phyloP scores from a whole-genome alignment of 2,797 vertebrate species.

The Ambastaia sidthimunki region DNA sequence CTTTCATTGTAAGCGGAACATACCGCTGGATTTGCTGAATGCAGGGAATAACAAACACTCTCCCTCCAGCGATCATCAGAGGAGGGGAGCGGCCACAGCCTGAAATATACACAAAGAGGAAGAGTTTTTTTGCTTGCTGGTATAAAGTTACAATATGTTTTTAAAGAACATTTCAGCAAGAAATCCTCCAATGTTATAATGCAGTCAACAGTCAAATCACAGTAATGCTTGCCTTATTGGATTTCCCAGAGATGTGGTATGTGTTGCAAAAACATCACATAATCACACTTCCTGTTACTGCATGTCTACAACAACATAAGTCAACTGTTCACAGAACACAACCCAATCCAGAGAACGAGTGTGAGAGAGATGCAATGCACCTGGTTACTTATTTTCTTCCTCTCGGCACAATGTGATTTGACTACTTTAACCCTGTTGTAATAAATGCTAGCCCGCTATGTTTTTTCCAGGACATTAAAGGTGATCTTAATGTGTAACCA shows the following conservation, averaged over 20 bases:
- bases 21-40: slow-evolving; percentile 91
- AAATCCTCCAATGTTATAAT: neutral
- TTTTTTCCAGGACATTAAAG: neutral
- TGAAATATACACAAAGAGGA: slow-evolving; percentile 57
- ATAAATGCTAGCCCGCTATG: neutral
- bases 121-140: neutral
- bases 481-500: slow-evolving; percentile 30
- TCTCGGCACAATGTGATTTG: neutral
- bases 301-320: neutral
- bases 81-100: slow-evolving; percentile 92
- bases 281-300: neutral
- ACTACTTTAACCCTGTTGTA: slow-evolving; percentile 24
- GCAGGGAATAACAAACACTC: slow-evolving; percentile 91
- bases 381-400: slow-evolving; percentile 3
- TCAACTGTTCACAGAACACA: neutral
- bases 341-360: neutral
- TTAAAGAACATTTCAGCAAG: neutral
- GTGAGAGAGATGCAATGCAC: neutral
- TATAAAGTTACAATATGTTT: neutral
- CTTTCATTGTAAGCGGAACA: slow-evolving; percentile 25
- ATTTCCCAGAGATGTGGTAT: neutral
- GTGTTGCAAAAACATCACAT: neutral
- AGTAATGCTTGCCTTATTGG: neutral
- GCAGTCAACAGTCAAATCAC: neutral
- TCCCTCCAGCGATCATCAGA: slow-evolving; percentile 91